These are phyloP conservation scores for Nasua narica DNA, from an alignment of 2,797 vertebrate species.

Conservation along the genomic window DNA sequence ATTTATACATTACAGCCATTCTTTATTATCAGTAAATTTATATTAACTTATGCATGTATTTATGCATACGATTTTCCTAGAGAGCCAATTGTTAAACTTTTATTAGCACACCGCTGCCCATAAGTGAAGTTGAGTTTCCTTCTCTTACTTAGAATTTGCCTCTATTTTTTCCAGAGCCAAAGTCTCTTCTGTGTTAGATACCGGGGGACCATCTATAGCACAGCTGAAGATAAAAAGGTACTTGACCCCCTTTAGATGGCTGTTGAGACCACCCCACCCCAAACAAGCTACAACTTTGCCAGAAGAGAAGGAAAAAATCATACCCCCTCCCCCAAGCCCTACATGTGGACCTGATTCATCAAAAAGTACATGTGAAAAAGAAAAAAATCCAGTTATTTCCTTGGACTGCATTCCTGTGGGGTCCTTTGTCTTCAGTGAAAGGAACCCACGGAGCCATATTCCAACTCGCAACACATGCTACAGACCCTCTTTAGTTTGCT, in stretches of 20 bases:
- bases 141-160: neutral
- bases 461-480: neutral
- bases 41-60: neutral
- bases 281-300: neutral
- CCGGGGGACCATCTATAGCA: neutral
- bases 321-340: neutral
- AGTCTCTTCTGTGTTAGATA: neutral
- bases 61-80: neutral
- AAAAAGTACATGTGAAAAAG: neutral
- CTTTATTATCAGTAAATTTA: neutral
- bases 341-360: neutral
- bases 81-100: neutral
- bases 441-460: neutral
- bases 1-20: neutral
- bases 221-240: neutral
- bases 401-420: neutral
- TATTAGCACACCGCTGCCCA: neutral
- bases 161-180: neutral
- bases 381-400: neutral
- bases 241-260: neutral
- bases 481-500: neutral
- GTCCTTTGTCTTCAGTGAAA: neutral
- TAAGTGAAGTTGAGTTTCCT: neutral
- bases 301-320: neutral
- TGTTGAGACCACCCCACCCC: neutral